phyloP scores from a whole-genome alignment of 1,140 invertebrate species.

The Diorhabda sublineata region DNA sequence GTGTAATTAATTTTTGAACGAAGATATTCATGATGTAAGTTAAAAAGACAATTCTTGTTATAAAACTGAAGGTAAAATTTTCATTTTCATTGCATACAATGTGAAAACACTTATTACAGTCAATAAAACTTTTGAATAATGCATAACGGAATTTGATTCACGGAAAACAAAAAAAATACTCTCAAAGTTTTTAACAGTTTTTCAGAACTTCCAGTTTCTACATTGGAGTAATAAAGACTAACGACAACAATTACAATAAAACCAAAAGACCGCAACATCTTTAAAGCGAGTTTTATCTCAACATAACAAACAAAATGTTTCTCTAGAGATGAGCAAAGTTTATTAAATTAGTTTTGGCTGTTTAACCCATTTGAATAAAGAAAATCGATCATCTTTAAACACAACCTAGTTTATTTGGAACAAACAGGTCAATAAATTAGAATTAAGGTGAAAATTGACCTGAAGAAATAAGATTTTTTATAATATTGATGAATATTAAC shows the following conservation, averaged over 20 bases:
- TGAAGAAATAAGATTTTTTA: too few relatives aligned
- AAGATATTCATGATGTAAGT: too few relatives aligned
- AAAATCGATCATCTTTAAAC: not conserved
- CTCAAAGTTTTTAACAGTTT: not conserved
- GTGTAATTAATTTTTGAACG: too few relatives aligned
- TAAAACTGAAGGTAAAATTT: too few relatives aligned
- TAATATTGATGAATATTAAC: too few relatives aligned
- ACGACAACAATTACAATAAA: not conserved
- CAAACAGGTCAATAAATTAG: not conserved
- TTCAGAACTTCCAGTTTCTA: not conserved
- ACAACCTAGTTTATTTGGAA: not conserved
- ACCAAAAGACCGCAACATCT: not conserved
- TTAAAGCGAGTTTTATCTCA: not conserved
- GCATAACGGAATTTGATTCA: not conserved
- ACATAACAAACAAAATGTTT: not conserved
- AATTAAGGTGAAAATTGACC: too few relatives aligned
- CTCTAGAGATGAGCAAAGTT: not conserved
- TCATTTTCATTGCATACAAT: too few relatives aligned
- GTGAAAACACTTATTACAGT: too few relatives aligned
- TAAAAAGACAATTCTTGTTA: too few relatives aligned
- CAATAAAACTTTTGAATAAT: too few relatives aligned
- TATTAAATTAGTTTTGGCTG: slow-evolving; percentile 1
- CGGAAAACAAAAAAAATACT: not conserved
- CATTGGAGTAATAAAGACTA: slow-evolving; percentile 2
- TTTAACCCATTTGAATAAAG: not conserved